phyloP scores from a whole-genome alignment of 2,797 vertebrate genomes.

The Psittacula derbiana region DNA sequence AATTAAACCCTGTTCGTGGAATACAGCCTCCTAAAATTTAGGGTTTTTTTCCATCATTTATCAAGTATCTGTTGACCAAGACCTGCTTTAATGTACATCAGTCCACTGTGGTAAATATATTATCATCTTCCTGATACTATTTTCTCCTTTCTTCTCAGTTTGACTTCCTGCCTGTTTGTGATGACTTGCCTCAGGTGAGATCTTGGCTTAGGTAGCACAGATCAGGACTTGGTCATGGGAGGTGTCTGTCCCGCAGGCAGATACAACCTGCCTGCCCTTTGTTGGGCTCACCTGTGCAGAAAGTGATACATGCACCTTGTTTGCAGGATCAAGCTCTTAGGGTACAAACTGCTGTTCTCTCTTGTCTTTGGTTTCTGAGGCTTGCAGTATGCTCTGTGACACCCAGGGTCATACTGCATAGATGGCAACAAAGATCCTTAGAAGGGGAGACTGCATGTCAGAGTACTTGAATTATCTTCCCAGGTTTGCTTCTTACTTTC shows the following conservation, averaged over 20 bases:
- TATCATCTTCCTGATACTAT: background rate
- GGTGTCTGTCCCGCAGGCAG: background rate
- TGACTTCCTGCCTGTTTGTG: background rate
- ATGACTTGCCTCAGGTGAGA: background rate
- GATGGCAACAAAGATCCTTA: background rate
- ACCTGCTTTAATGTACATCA: background rate
- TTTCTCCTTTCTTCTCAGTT: background rate
- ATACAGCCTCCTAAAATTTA: background rate
- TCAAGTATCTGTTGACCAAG: background rate
- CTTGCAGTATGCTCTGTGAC: background rate
- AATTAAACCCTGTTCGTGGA: background rate
- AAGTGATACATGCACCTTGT: background rate
- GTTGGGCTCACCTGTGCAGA: rapidly evolving
- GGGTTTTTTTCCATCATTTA: background rate
- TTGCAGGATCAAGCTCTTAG: background rate
- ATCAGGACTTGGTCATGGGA: background rate
- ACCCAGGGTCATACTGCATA: rapidly evolving
- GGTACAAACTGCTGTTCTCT: background rate
- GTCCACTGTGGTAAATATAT: background rate
- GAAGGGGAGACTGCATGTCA: background rate
- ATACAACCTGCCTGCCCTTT: background rate
- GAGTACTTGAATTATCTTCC: background rate
- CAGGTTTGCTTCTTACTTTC: background rate
- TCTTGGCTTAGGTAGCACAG: background rate
- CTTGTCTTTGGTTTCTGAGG: background rate